Evolutionary conservation across 2,113 vertebrate species (phyloP).

Genomic region (Cinclus cinclus): DNA sequence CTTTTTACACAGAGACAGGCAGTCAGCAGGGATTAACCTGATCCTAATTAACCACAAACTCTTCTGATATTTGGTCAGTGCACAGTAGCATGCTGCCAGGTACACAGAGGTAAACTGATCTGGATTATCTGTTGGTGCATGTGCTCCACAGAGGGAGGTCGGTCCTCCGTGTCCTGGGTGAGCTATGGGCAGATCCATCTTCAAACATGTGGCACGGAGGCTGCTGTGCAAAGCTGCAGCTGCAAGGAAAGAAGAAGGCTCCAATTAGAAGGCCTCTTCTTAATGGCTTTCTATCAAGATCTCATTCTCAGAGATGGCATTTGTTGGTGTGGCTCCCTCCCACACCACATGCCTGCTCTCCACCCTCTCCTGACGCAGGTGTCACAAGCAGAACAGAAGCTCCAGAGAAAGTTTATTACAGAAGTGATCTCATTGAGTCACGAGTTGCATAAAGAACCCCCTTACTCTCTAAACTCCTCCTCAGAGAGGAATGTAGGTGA

Average conservation of each 20-base stretch:
- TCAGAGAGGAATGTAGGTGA: neutral
- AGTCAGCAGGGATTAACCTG: conserved; percentile 75
- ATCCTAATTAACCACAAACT: conserved; percentile 72
- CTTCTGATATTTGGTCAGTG: conserved; percentile 71
- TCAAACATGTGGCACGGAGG: rapidly evolving
- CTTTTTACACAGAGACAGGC: conserved; percentile 73
- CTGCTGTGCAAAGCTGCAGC: neutral
- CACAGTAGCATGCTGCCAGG: conserved; percentile 73
- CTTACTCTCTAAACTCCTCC: neutral
- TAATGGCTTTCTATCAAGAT: neutral
- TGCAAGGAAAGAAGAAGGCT: neutral
- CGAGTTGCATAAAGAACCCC: neutral
- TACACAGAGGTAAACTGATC: conserved; percentile 72
- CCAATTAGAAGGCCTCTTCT: neutral
- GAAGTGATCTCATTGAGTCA: neutral
- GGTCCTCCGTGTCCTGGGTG: neutral
- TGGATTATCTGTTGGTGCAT: conserved; percentile 72
- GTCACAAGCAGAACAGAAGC: rapidly evolving
- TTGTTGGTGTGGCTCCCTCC: neutral
- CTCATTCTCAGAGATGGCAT: neutral
- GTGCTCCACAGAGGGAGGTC: conserved; percentile 19
- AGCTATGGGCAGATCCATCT: neutral
- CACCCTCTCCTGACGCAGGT: rapidly evolving
- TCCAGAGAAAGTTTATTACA: neutral
- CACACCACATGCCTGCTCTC: neutral